Percentiles rank a stretch among this genome's conserved stretches.
Conservation (phyloP, 1,140 invertebrate species). For the Venustaconcha ellipsiformis region DNA sequence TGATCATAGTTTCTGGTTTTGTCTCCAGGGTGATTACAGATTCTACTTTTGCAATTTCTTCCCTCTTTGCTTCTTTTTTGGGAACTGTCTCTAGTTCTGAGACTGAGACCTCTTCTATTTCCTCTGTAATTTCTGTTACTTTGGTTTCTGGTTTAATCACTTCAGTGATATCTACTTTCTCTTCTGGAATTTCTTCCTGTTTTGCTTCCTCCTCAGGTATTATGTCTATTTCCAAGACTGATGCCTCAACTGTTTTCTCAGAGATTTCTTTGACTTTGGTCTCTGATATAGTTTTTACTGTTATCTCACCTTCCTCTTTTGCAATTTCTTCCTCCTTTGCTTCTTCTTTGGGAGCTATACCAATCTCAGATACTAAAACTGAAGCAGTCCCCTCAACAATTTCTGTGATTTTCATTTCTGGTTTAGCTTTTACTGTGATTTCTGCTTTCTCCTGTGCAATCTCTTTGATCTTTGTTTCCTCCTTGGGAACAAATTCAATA, state of each 20-base stretch:
- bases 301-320: neutral
- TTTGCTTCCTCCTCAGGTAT: neutral
- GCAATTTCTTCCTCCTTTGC: neutral
- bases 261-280: neutral
- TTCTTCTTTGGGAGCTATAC: neutral
- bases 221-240: neutral
- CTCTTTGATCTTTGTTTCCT: neutral
- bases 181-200: slow-evolving; percentile 15
- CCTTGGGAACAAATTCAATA: neutral
- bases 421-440: neutral
- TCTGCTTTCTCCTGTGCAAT: neutral
- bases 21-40: slow-evolving; percentile 24
- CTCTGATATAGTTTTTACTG: neutral
- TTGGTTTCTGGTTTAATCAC: slow-evolving; percentile 1
- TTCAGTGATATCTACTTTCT: slow-evolving; percentile 12
- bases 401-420: neutral
- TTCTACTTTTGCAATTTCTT: slow-evolving; percentile 20
- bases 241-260: slow-evolving; percentile 2
- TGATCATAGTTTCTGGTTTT: slow-evolving; percentile 1
- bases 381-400: neutral
- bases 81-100: slow-evolving; percentile 6
- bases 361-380: neutral
- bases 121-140: slow-evolving; percentile 21
- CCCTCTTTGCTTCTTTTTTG: slow-evolving; percentile 10
- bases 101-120: slow-evolving; percentile 7